phyloP scores from a whole-genome alignment of 1,140 invertebrate species.

The Hestina assimilis region DNA sequence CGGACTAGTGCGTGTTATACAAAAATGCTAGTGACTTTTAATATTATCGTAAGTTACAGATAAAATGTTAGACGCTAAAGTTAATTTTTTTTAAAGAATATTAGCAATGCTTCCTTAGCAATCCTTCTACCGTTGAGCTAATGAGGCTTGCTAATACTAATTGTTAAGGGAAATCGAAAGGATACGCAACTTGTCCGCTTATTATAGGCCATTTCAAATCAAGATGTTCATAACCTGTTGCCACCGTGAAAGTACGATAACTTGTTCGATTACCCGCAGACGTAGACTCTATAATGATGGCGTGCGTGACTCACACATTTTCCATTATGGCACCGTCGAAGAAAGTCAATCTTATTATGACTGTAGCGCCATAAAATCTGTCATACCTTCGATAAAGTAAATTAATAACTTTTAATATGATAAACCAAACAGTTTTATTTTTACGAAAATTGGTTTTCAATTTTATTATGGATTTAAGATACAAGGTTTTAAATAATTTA shows the following conservation, averaged over 20 bases:
- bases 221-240: slow-evolving; percentile 11
- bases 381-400: not conserved
- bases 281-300: slow-evolving; percentile 2
- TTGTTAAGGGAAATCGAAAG: not conserved
- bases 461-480: no score
- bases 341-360: slow-evolving; percentile 19
- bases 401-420: not conserved
- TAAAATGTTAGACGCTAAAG: no score
- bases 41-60: no score
- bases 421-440: not conserved
- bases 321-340: slow-evolving; percentile 15
- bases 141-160: no score
- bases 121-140: no score
- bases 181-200: not conserved
- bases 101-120: no score
- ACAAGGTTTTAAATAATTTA: no score
- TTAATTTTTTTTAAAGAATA: no score
- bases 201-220: slow-evolving; percentile 5
- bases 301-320: slow-evolving; percentile 19
- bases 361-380: not conserved
- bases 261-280: slow-evolving; percentile 5
- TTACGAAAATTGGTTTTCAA: no score
- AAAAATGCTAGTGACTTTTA: no score
- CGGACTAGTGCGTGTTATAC: no score
- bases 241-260: slow-evolving; percentile 21